phyloP scores from a whole-genome alignment of 2,888 invertebrate genomes.

The Agrotis ipsilon region DNA sequence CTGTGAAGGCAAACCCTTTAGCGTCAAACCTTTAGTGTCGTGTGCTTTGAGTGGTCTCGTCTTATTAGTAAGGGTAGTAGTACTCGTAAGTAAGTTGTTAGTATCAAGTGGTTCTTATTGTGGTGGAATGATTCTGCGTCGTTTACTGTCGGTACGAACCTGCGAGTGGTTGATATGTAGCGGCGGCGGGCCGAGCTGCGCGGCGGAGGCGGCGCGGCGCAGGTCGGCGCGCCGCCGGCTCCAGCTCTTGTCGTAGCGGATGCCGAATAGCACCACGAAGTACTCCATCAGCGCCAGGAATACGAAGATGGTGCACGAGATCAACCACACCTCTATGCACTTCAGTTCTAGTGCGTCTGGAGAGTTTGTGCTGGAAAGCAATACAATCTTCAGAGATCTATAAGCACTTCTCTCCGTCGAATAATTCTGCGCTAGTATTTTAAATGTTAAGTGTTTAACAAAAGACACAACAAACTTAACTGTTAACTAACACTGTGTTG shows the following conservation, averaged over 20 bases:
- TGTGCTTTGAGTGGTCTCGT: background rate
- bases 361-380: conserved; percentile 91
- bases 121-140: conserved; percentile 62
- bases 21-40: conserved; percentile 44
- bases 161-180: conserved; percentile 87
- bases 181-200: conserved; percentile 85
- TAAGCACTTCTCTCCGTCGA: background rate
- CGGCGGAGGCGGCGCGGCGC: conserved; percentile 84
- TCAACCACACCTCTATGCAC: conserved; percentile 93
- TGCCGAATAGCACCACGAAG: conserved; percentile 92
- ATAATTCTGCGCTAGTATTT: background rate
- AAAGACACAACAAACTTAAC: too few relatives aligned
- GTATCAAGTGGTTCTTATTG: conserved; percentile 48
- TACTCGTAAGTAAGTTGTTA: background rate
- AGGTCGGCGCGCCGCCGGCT: conserved; percentile 86
- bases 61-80: background rate
- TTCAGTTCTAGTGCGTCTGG: conserved; percentile 92
- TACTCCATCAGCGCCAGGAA: conserved; percentile 92
- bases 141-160: conserved; percentile 67
- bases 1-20: conserved; percentile 74
- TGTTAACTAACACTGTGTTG: background rate
- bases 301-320: conserved; percentile 92
- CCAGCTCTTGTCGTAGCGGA: conserved; percentile 93
- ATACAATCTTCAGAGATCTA: conserved; percentile 5
- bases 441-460: too few relatives aligned